Evolutionary conservation across 1,140 invertebrate genomes (phyloP).

Genomic region (Gryllus bimaculatus): DNA sequence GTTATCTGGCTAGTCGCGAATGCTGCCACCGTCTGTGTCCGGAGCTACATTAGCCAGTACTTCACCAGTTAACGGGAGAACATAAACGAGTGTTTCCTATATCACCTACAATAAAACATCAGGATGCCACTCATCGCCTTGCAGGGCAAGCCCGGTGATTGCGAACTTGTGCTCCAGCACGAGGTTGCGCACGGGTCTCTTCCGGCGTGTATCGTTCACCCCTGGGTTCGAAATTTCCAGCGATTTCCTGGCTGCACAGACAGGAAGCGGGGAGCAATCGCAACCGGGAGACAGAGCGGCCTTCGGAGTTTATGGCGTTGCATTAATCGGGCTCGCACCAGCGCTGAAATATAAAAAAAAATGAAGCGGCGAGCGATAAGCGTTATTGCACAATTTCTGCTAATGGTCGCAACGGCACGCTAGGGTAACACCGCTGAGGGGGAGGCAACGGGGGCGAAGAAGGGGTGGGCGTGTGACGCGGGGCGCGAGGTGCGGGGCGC

Average conservation of each 20-base stretch:
- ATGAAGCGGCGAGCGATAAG: neutral
- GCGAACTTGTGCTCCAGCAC: too few species aligned
- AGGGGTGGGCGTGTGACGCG: too few species aligned
- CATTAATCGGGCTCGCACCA: neutral
- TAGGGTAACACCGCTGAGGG: neutral
- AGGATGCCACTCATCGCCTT: too few species aligned
- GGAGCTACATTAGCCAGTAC: too few species aligned
- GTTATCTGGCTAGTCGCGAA: too few species aligned
- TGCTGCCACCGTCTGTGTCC: too few species aligned
- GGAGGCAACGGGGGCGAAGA: neutral
- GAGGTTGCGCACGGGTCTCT: too few species aligned
- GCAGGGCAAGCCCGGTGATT: too few species aligned
- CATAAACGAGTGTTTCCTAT: too few species aligned
- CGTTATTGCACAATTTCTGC: conserved; percentile 4
- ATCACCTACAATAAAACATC: too few species aligned
- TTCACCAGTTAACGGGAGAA: too few species aligned
- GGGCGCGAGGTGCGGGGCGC: too few species aligned
- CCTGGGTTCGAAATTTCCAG: neutral
- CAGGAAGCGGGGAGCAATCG: neutral
- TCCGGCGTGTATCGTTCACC: neutral
- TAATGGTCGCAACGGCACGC: neutral
- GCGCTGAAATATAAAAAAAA: neutral
- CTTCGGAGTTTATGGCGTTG: neutral
- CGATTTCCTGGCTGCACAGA: neutral
- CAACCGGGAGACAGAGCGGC: neutral